These are phyloP conservation scores for Ctena decussata DNA, from an alignment of 2,888 invertebrate genomes.

Conservation along the genomic window DNA sequence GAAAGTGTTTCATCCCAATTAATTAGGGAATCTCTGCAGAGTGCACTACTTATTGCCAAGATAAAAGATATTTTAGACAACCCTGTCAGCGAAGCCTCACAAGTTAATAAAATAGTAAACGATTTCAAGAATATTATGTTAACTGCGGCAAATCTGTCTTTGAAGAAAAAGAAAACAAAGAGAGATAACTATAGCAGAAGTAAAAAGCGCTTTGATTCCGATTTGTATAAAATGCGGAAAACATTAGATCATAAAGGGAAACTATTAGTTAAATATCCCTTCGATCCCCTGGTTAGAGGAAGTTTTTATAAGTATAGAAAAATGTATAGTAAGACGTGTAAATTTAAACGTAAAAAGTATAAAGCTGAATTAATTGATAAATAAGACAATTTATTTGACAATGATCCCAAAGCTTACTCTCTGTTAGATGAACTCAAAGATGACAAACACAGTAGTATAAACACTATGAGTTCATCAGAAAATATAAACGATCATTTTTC, in stretches of 20 bases:
- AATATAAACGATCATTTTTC: not conserved
- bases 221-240: not conserved
- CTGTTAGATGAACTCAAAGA: not conserved
- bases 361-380: not conserved
- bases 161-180: not conserved
- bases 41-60: too few relatives aligned
- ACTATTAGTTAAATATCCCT: not conserved
- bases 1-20: not conserved
- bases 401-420: not conserved
- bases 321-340: not conserved
- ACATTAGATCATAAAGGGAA: not conserved
- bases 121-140: not conserved
- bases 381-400: not conserved
- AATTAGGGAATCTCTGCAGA: not conserved
- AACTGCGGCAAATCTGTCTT: not conserved
- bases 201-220: not conserved
- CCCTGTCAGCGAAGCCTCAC: not conserved
- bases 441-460: not conserved
- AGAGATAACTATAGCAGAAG: not conserved
- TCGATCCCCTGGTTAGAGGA: not conserved
- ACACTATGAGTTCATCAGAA: not conserved
- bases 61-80: not conserved
- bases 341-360: not conserved
- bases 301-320: not conserved
- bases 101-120: not conserved